phyloP scores from a whole-genome alignment of 2,797 vertebrate genomes.

The Tapera naevia region DNA sequence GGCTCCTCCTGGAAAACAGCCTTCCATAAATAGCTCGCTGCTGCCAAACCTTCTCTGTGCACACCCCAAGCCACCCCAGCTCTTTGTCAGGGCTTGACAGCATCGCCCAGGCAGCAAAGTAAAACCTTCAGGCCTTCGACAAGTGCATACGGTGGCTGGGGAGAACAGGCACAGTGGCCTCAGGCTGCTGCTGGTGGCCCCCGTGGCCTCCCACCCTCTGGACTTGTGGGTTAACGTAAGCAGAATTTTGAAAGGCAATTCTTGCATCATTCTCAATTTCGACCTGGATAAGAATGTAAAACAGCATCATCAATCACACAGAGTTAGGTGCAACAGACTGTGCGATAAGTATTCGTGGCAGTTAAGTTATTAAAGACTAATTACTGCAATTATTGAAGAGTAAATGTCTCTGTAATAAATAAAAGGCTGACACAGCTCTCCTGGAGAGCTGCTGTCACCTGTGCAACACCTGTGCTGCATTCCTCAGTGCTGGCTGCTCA shows the following conservation, averaged over 20 bases:
- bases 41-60: background rate
- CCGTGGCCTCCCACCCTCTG: fast-evolving
- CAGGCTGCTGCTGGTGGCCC: background rate
- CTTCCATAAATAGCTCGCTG: background rate
- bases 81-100: background rate
- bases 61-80: background rate
- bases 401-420: background rate
- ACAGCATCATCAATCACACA: fast-evolving
- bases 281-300: background rate
- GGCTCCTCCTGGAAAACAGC: background rate
- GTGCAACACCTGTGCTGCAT: fast-evolving
- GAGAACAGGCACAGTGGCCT: fast-evolving
- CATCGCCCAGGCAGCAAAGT: background rate
- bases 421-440: background rate
- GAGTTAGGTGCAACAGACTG: background rate
- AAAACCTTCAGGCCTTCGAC: background rate
- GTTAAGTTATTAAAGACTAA: conserved; percentile 16
- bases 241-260: background rate
- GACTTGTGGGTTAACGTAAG: fast-evolving
- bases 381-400: background rate
- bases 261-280: background rate
- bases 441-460: background rate
- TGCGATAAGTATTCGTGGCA: fast-evolving
- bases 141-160: fast-evolving
- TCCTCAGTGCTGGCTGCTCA: fast-evolving